Conservation (phyloP, 2,113 vertebrate species). For the Hylia prasina region DNA sequence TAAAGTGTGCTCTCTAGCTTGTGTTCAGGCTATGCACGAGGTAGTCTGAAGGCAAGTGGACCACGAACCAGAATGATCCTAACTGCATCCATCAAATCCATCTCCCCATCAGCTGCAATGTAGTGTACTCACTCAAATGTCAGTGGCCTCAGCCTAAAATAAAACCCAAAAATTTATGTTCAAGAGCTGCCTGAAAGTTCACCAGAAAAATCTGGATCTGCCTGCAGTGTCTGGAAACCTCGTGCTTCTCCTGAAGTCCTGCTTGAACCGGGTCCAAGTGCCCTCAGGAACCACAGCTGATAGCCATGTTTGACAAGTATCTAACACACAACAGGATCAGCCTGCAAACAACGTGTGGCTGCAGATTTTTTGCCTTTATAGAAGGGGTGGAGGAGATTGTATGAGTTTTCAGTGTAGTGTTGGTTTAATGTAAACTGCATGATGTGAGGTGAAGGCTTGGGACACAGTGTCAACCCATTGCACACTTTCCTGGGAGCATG, state of each 20-base stretch:
- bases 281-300: neutral
- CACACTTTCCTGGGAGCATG: rapidly evolving
- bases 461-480: neutral
- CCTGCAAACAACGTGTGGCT: rapidly evolving
- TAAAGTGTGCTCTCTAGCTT: neutral
- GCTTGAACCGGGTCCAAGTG: neutral
- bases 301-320: neutral
- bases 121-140: neutral
- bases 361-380: neutral
- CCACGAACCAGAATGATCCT: neutral
- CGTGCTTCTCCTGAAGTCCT: neutral
- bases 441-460: neutral
- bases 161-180: neutral
- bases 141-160: neutral
- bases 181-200: neutral
- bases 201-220: neutral
- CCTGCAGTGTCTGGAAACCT: neutral
- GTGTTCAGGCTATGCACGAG: rapidly evolving
- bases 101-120: neutral
- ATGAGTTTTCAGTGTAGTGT: neutral
- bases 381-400: neutral
- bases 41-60: neutral
- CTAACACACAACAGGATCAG: neutral
- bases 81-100: neutral
- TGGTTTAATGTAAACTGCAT: neutral